Evolutionary conservation across 2,797 vertebrate genomes (phyloP).

Genomic region (Astyanax mexicanus): DNA sequence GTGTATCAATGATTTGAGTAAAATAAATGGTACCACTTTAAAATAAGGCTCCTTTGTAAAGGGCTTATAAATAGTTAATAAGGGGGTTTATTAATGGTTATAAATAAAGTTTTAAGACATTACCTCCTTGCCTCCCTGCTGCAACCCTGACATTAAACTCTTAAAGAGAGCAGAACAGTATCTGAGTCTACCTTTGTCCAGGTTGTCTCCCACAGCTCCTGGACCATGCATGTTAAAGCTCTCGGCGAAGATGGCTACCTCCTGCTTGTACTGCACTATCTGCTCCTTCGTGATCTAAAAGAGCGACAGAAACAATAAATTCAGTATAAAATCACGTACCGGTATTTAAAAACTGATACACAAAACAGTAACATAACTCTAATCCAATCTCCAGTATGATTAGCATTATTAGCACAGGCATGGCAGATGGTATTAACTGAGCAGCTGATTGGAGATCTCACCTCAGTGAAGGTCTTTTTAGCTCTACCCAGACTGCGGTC

Average conservation of each 20-base stretch:
- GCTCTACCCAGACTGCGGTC: constrained; percentile 82
- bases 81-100: no score
- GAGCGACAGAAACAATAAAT: background rate
- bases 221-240: constrained; percentile 86
- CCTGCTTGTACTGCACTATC: constrained; percentile 76
- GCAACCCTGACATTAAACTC: no score
- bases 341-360: background rate
- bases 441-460: constrained; percentile 59
- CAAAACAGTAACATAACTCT: no score
- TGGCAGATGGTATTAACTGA: background rate
- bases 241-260: constrained; percentile 81
- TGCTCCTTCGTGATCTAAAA: constrained; percentile 86
- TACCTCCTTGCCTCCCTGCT: no score
- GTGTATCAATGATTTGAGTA: no score
- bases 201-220: constrained; percentile 87
- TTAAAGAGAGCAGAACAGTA: no score
- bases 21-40: no score
- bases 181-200: constrained; percentile 95
- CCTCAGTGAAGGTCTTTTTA: constrained; percentile 88
- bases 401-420: background rate
- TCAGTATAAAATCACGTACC: background rate
- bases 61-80: no score
- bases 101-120: no score
- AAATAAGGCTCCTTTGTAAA: no score
- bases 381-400: no score